phyloP scores from a whole-genome alignment of 1,140 invertebrate genomes.

The Drosophila rufa region DNA sequence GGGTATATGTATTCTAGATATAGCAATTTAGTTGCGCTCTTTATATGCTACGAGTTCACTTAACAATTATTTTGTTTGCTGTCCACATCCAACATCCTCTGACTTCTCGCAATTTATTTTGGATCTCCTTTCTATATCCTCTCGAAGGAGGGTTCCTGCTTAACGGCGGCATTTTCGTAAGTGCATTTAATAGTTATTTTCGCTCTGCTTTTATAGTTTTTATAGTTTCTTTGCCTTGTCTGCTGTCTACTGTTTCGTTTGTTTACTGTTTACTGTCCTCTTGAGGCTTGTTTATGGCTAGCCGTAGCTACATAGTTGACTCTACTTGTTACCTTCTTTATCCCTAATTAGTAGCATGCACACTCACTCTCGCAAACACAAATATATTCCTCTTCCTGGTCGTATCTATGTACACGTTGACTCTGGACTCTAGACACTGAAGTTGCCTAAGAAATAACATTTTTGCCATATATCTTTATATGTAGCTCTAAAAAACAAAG shows the following conservation, averaged over 20 bases:
- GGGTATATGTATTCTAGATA: slow-evolving; percentile 18
- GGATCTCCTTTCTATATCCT: background rate
- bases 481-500: background rate
- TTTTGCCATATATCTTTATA: slow-evolving; percentile 7
- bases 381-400: background rate
- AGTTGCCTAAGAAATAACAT: slow-evolving; percentile 10
- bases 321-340: slow-evolving; percentile 1
- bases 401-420: slow-evolving; percentile 16
- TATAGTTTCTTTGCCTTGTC: slow-evolving; percentile 19
- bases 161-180: slow-evolving; percentile 68
- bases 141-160: slow-evolving; percentile 20
- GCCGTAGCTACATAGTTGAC: slow-evolving; percentile 37
- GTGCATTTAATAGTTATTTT: slow-evolving; percentile 28
- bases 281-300: slow-evolving; percentile 52
- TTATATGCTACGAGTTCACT: slow-evolving; percentile 44
- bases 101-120: background rate
- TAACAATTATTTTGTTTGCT: slow-evolving; percentile 36
- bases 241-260: slow-evolving; percentile 4
- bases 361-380: background rate
- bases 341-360: slow-evolving; percentile 19
- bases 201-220: background rate
- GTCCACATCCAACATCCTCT: background rate
- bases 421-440: slow-evolving; percentile 4
- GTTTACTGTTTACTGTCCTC: slow-evolving; percentile 25
- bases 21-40: slow-evolving; percentile 45